Evolutionary conservation across 2,797 vertebrate genomes (phyloP), one percentile per base, ranked within the genome.

Genomic region (Clamator glandarius): DNA sequence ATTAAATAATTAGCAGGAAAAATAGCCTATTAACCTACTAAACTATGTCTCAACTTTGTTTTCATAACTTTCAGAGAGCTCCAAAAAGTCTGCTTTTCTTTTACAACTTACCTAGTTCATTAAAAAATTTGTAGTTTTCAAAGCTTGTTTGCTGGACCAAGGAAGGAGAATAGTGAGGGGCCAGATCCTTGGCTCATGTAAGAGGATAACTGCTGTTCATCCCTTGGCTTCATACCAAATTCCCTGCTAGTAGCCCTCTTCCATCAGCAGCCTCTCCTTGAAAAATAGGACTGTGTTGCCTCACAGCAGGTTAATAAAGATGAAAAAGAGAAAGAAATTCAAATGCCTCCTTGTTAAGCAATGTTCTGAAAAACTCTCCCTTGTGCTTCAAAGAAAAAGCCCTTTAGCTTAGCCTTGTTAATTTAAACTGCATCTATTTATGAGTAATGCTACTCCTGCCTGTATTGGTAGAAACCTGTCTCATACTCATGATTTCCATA

Each of bases 281-380:
- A 44, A 52, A 89, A 86, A 59, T 33, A 41, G 11, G 51, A 31
- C 39, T 90, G 31, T 2, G 0, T 68, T 92, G 59, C 82, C 36
- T 92, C 52, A 64, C 54, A 80, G 93, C 61, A 94, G n/a, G 61
- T 79, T 94, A 87, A 89, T 85, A 42, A 93, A 85, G 75, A 79
- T 55, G 28, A 72, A 84, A 66, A 92, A 68, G 54, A 92, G 35
- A 41, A 67, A 84, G 25, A 41, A 59, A 72, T 55, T 84, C 10
- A 82, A 73, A 35, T 58, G 54, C 1, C 25, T 84, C 58, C 93
- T 83, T 67, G 70, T 84, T 39, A 62, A 84, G 78, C 48, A 55
- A 12, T 6, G 15, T 54, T 73, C 74, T n/a, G 18, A 48, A 80
- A 78, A 68, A 25, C 17, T 70, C 18, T 74, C 29, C 28, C 8